Percentiles rank a stretch among this genome's conserved stretches.
phyloP scores from a whole-genome alignment of 2,888 invertebrate species.

The Pristionchus exspectatus region DNA sequence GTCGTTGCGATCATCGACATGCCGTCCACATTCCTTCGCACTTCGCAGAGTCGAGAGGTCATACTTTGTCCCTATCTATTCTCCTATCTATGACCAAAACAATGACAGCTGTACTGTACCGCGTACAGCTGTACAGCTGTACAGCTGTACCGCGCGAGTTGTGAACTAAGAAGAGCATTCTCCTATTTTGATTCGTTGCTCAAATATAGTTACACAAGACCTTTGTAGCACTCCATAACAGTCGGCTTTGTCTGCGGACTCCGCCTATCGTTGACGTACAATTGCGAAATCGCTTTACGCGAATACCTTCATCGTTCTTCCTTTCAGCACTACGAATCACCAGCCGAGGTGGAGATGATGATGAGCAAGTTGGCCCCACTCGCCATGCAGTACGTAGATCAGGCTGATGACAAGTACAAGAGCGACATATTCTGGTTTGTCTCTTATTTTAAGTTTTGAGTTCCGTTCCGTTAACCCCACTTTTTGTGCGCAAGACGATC shows the following conservation, averaged over 20 bases:
- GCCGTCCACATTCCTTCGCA: not conserved
- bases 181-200: not conserved
- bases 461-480: not conserved
- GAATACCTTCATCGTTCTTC: not conserved
- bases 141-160: too few species aligned
- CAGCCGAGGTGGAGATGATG: not conserved
- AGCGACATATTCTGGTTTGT: not conserved
- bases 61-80: not conserved
- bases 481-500: too few species aligned
- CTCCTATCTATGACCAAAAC: too few species aligned
- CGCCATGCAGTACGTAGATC: not conserved
- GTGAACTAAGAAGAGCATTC: too few species aligned
- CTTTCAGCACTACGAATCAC: not conserved
- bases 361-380: not conserved
- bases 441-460: not conserved
- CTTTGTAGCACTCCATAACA: too few species aligned
- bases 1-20: not conserved
- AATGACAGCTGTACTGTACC: too few species aligned
- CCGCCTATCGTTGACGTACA: not conserved
- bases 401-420: not conserved
- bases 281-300: not conserved
- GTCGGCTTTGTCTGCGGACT: too few species aligned
- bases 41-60: constrained; percentile 10
- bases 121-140: too few species aligned
- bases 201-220: not conserved